A percentile compares a stretch with the other conserved stretches of the same genome.
Conservation (phyloP, 2,797 vertebrate genomes). For the Micropoecilia bifurca region DNA sequence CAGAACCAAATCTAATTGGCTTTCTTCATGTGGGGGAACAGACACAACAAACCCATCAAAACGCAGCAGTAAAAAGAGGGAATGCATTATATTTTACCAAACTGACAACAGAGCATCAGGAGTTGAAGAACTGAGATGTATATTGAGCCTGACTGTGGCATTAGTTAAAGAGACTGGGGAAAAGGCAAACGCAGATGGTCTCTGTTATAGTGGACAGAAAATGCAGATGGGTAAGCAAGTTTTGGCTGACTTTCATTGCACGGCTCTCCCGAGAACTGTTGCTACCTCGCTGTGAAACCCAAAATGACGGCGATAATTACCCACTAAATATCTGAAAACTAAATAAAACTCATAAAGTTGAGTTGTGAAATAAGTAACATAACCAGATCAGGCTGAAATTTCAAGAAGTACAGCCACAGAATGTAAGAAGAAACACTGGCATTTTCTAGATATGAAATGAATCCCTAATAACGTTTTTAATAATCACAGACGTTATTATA, state of each 20-base stretch:
- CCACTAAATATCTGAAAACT: conserved; percentile 31
- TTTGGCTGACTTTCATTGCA: conserved; percentile 25
- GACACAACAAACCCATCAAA: not conserved
- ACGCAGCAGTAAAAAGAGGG: not conserved
- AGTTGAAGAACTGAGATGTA: conserved; percentile 27
- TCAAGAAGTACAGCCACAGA: not conserved
- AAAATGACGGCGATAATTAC: conserved; percentile 40
- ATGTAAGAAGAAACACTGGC: not conserved
- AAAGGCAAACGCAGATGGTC: conserved; percentile 2
- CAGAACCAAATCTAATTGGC: conserved; percentile 9
- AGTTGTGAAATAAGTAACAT: not conserved
- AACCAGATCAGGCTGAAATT: too few species aligned
- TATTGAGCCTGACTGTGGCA: conserved; percentile 31
- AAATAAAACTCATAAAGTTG: not conserved
- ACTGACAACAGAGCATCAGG: not conserved
- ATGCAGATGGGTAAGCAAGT: conserved; percentile 40
- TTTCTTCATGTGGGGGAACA: not conserved
- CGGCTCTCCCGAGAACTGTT: conserved; percentile 26
- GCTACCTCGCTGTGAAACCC: conserved; percentile 20
- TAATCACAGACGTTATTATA: not conserved
- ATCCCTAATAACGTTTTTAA: not conserved
- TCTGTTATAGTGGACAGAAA: not conserved
- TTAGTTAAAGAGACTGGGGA: conserved; percentile 30
- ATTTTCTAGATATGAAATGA: not conserved
- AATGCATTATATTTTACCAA: not conserved